These are phyloP conservation scores for Mesoligia furuncula DNA, from an alignment of 2,888 invertebrate species.

Conservation along the genomic window DNA sequence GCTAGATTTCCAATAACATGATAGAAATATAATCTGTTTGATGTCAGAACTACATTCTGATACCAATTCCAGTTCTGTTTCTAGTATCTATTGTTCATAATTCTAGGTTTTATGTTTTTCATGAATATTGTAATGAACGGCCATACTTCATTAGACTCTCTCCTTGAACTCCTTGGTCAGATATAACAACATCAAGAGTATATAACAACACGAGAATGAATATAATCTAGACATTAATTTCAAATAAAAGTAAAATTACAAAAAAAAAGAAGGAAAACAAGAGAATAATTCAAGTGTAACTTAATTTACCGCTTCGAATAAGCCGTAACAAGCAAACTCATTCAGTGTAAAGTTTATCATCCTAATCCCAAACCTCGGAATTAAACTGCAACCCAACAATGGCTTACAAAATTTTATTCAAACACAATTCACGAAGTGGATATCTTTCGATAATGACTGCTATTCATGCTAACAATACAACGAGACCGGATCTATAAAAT, in stretches of 20 bases:
- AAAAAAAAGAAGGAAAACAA: not conserved
- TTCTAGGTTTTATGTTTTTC: not conserved
- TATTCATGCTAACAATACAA: constrained; percentile 84
- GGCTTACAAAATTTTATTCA: constrained; percentile 71
- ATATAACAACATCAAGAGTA: not conserved
- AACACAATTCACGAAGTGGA: constrained; percentile 73
- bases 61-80: constrained; percentile 11
- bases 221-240: not conserved
- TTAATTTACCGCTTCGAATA: constrained; percentile 8
- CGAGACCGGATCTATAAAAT: constrained; percentile 80
- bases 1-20: not conserved
- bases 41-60: not conserved
- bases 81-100: not conserved
- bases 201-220: not conserved
- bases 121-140: not conserved
- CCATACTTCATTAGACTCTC: not conserved
- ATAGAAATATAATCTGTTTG: not conserved
- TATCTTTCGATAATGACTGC: constrained; percentile 82
- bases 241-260: not conserved
- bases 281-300: not conserved
- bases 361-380: constrained; percentile 30
- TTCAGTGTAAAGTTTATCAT: constrained; percentile 6
- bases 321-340: constrained; percentile 27
- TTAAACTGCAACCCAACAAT: constrained; percentile 63
- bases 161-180: not conserved